phyloP scores from a whole-genome alignment of 2,888 invertebrate genomes.

The Caenorhabditis doughertyi region DNA sequence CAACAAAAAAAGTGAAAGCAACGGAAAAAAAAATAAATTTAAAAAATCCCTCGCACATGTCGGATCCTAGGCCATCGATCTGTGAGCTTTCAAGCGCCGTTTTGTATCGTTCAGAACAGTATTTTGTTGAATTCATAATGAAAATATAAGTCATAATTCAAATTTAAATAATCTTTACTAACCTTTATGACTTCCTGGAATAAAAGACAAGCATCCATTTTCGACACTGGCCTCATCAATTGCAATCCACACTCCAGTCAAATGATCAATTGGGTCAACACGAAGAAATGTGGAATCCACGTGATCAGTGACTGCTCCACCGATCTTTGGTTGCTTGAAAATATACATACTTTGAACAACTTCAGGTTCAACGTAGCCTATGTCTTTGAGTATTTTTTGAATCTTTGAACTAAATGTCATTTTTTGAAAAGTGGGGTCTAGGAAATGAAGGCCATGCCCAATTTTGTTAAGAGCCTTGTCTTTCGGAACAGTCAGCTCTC shows the following conservation, averaged over 20 bases:
- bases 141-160: no score
- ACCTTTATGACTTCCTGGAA: slow-evolving; percentile 93
- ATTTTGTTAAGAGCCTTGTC: slow-evolving; percentile 86
- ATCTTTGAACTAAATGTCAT: slow-evolving; percentile 91
- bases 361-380: slow-evolving; percentile 90
- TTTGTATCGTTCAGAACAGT: no score
- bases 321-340: slow-evolving; percentile 89
- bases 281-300: slow-evolving; percentile 91
- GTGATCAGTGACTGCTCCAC: slow-evolving; percentile 87
- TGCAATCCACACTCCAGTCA: slow-evolving; percentile 95
- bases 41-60: no score
- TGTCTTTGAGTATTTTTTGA: slow-evolving; percentile 86
- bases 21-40: no score
- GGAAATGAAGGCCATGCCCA: slow-evolving; percentile 90
- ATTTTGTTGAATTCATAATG: no score
- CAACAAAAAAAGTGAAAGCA: no score
- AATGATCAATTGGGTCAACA: slow-evolving; percentile 88
- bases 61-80: no score
- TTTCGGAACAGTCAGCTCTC: slow-evolving; percentile 83
- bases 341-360: slow-evolving; percentile 98
- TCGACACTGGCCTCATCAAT: slow-evolving; percentile 93
- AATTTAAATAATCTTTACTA: slow-evolving; percentile 1
- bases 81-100: no score
- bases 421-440: slow-evolving; percentile 90
- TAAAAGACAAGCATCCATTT: slow-evolving; percentile 96